Evolutionary conservation across 2,113 vertebrate species (phyloP).

Genomic region (Plecotus auritus): DNA sequence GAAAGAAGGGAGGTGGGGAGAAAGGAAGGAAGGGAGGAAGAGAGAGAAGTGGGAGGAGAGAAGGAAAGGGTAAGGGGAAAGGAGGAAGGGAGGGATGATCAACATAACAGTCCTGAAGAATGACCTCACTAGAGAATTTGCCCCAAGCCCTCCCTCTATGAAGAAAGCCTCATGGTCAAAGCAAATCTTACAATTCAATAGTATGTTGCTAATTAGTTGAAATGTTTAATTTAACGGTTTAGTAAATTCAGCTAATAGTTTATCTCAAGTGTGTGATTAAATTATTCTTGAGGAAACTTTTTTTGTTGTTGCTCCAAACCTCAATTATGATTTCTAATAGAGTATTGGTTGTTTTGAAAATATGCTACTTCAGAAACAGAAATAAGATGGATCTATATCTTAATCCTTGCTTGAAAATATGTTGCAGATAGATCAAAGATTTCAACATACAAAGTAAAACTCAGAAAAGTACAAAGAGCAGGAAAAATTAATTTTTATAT

Average conservation of each 20-base stretch:
- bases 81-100: no score
- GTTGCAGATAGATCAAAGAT: not conserved
- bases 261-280: constrained; percentile 74
- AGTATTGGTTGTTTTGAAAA: constrained; percentile 39
- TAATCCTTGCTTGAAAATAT: not conserved
- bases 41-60: not conserved
- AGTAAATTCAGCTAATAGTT: constrained; percentile 71
- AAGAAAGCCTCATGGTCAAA: constrained; percentile 41
- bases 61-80: no score
- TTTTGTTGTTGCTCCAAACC: constrained; percentile 48
- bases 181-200: constrained; percentile 41
- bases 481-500: not conserved
- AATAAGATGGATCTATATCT: not conserved
- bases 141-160: not conserved
- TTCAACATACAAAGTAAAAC: not conserved
- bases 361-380: constrained; percentile 8
- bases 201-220: constrained; percentile 64
- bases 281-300: constrained; percentile 62
- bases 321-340: constrained; percentile 67
- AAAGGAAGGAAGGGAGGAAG: no score
- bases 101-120: not conserved
- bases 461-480: not conserved
- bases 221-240: constrained; percentile 75
- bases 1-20: accelerated
- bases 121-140: not conserved